Percentiles rank a stretch among this genome's conserved stretches.
phyloP scores from a whole-genome alignment of 2,113 vertebrate species.

The Ptilonorhynchus violaceus region DNA sequence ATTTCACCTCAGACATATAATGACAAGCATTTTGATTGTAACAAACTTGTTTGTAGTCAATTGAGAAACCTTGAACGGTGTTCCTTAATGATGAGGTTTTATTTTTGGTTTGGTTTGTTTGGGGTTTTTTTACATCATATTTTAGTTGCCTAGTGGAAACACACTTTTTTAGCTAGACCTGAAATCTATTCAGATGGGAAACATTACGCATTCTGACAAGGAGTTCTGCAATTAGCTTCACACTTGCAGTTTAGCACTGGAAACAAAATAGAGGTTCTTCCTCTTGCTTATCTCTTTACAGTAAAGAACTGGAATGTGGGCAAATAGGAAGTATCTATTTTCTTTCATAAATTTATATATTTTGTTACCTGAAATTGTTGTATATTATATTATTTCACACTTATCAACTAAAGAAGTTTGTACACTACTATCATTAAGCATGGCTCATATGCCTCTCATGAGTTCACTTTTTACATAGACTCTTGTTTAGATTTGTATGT shows the following conservation, averaged over 20 bases:
- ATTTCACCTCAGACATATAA: neutral
- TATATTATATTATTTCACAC: neutral
- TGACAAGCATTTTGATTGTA: neutral
- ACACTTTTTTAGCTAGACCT: neutral
- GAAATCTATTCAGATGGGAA: neutral
- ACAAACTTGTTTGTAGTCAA: neutral
- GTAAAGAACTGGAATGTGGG: neutral
- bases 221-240: neutral
- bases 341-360: neutral
- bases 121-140: neutral
- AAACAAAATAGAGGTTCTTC: neutral
- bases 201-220: neutral
- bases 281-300: neutral
- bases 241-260: neutral
- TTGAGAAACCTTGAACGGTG: neutral
- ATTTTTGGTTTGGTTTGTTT: fast-evolving
- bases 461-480: neutral
- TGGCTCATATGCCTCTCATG: neutral
- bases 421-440: neutral
- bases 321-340: neutral
- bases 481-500: neutral
- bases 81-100: neutral
- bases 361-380: neutral
- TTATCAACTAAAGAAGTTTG: neutral
- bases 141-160: neutral